Base-by-base conservation (phyloP, 1,140 invertebrate genomes). In the Monochamus saltuarius region DNA sequence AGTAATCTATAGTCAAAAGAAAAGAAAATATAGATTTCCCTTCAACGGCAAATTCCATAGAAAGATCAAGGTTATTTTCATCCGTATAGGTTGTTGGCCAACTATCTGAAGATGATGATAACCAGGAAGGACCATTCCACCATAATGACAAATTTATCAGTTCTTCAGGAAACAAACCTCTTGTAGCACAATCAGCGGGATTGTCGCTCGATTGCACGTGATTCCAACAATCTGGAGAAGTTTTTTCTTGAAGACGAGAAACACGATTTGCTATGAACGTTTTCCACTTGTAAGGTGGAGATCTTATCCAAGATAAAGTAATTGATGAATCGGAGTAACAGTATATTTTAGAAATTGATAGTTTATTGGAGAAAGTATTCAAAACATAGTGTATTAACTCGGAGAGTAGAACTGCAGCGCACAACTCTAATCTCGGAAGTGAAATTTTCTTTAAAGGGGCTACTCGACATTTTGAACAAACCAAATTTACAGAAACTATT, bases 121-220 rank as follows among this genome's bases (percentile, higher is more conserved):
- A 34, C 47, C 47, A 29, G n/a, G 16, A 9, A 17, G 60, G 60
- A 11, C 60, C 60, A 35, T 38, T 22, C 69, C 67, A 74, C 75
- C 75, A 77, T 22, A 75, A 52, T 0, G 40, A 6, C 35, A 50
- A 54, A 35, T 58, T 11, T 7, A 14, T 10, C 0, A 75, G 42
- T 14, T 69, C 45, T 3, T 3, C 1, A 0, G 73, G 65, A 1
- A 55, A 19, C 0, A 75, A 16, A 0, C 77, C 75, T 40, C 77
- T 64, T 10, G 76, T 71, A 6, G 72, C 75, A 22, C 68, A 61
- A 56, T 78, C 76, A 10, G 73, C 73, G 11, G 77, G 74, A 55
- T 79, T 78, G 9, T 73, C 60, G 7, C 45, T 55, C 2, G 70
- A 66, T 22, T 40, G 8, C 14, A 78, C 70, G 64, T 77, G 67